Evolutionary conservation across 30 jellyfish, hydroid and myxozoan species (phyloP).

Genomic region (Chrysaora quinquecirrha): DNA sequence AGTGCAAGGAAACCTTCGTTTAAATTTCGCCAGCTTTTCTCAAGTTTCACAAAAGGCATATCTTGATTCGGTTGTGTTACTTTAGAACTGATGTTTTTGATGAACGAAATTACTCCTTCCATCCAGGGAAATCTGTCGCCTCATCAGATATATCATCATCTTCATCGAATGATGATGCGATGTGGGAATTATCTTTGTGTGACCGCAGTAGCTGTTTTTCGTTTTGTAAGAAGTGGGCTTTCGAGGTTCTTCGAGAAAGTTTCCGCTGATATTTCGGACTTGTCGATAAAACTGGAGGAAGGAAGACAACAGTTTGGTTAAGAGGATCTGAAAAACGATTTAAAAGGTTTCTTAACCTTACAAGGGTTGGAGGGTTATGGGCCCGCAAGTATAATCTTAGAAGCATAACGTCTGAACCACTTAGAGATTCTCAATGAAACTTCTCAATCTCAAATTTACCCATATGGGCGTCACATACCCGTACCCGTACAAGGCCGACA

Average conservation of each 20-base stretch:
- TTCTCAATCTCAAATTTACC: too few relatives aligned
- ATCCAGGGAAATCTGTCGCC: constrained; percentile 80
- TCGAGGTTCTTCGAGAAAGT: constrained; percentile 40
- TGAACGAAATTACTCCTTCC: constrained; percentile 43
- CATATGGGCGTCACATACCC: too few relatives aligned
- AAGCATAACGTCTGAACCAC: too few relatives aligned
- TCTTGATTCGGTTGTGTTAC: constrained; percentile 4
- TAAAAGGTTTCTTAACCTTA: too few relatives aligned
- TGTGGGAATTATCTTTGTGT: constrained; percentile 22
- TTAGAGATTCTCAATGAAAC: too few relatives aligned
- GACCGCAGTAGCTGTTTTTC: constrained; percentile 29
- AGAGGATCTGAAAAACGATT: too few relatives aligned
- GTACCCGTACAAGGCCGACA: too few relatives aligned
- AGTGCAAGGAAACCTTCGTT: constrained; percentile 57
- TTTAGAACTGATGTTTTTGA: constrained; percentile 30
- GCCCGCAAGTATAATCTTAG: too few relatives aligned
- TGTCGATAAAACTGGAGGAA: constrained; percentile 26
- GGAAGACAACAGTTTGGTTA: too few relatives aligned
- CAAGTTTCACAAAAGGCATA: constrained; percentile 21
- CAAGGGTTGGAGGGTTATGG: too few relatives aligned
- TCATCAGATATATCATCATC: constrained; percentile 79
- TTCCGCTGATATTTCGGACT: constrained; percentile 68
- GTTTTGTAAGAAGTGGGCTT: constrained; percentile 23
- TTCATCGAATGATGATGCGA: constrained; percentile 58
- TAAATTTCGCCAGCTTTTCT: constrained; percentile 52